Base-by-base conservation (phyloP, 1,140 invertebrate genomes). In the Caenorhabditis tropicalis region DNA sequence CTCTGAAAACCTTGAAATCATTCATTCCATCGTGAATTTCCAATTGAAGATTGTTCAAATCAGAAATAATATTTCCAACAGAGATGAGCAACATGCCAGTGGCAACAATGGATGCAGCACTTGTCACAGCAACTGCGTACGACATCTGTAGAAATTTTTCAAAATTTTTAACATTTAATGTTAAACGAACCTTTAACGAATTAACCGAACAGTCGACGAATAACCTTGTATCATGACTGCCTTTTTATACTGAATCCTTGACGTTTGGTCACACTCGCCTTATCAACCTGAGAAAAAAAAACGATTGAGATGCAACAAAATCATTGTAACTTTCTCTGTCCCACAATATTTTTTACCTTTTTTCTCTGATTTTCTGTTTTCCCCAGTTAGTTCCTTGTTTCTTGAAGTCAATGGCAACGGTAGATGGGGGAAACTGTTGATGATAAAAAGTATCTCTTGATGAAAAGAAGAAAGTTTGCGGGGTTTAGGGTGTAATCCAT, bases 251-350 rank as follows among this genome's bases (percentile, higher is more conserved):
- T 33, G 43, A 74, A 43, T 74, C 65, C 33, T 24, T 24, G 65
- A n/a, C 36, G 65, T 74, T 74, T 74, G 65, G 65, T 74, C 65
- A 74, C 65, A 74, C 65, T 74, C 36, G 36, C 43, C 65, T 74
- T 74, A 74, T 74, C 65, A 74, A 43, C 15, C n/a, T 24, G 36
- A 74, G 36, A 74, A n/a, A 46, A 74, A 39, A n/a, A 21, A 33
- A 36, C 36, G 65, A 74, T 74, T 46, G 36, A 43, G 36, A 27
- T 27, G 21, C 5, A 43, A 43, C 24, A 58, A 58, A 65, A 46
- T 36, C 7, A 74, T 43, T 74, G 65, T 43, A 74, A 74, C 65
- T 43, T 74, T 74, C 65, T 74, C 65, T 74, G 10, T 24, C 24
- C 36, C 10, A 74, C 65, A 10, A 33, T 74, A 31, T 74, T 43